These are phyloP conservation scores for Salvelinus fontinalis DNA, from an alignment of 2,113 vertebrate species.

Conservation along the genomic window DNA sequence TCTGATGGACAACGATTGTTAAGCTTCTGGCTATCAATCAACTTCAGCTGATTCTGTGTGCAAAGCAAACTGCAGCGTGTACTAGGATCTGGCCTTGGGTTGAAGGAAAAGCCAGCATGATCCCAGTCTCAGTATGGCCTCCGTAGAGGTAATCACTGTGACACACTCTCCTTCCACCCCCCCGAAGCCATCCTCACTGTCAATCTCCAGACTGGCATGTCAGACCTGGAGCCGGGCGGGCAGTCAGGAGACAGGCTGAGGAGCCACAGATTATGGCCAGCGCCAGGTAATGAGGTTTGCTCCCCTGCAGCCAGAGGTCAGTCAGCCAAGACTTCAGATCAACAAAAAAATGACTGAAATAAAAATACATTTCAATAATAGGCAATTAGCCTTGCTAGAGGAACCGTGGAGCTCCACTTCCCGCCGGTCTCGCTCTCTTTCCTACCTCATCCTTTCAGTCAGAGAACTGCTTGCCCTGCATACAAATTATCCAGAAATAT, in stretches of 20 bases:
- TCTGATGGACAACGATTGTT: conserved; percentile 34
- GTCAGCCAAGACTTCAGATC: conserved; percentile 15
- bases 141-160: conserved; percentile 48
- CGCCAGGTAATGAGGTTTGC: conserved; percentile 37
- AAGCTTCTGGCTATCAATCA: conserved; percentile 53
- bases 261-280: background rate
- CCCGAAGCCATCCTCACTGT: background rate
- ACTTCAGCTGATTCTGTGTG: conserved; percentile 40
- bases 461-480: conserved; percentile 7
- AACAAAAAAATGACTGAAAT: conserved; percentile 24
- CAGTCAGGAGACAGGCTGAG: conserved; percentile 6
- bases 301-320: conserved; percentile 30
- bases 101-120: conserved; percentile 31
- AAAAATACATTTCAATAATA: conserved; percentile 41
- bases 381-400: conserved; percentile 36
- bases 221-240: background rate
- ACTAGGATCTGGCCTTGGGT: conserved; percentile 12
- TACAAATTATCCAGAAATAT: conserved; percentile 9
- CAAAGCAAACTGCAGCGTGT: conserved; percentile 17
- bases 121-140: conserved; percentile 28
- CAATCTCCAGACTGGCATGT: conserved; percentile 17
- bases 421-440: background rate
- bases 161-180: conserved; percentile 20
- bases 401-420: background rate
- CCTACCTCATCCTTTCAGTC: background rate